Percentiles rank a stretch among this genome's conserved stretches.
phyloP scores from a whole-genome alignment of 2,888 invertebrate genomes.

The Lithophane semibrunnea region DNA sequence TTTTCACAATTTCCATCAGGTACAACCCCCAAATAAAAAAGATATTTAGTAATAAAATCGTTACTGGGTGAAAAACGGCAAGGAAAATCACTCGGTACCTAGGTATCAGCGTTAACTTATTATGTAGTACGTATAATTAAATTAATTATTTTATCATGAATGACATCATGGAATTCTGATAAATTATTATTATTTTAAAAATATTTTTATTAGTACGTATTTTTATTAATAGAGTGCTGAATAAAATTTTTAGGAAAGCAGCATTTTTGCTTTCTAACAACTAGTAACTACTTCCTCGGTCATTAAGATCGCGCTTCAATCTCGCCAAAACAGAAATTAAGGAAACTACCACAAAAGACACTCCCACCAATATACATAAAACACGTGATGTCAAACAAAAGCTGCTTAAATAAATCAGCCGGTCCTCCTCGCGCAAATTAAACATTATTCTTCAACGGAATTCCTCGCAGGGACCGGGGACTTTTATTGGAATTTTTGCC shows the following conservation, averaged over 20 bases:
- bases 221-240: too few species aligned
- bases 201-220: not conserved
- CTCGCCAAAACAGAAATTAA: slow-evolving; percentile 40
- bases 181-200: not conserved
- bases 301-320: not conserved
- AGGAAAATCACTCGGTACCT: not conserved
- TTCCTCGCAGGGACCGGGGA: slow-evolving; percentile 77
- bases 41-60: not conserved
- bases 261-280: not conserved
- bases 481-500: slow-evolving; percentile 90
- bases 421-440: slow-evolving; percentile 84
- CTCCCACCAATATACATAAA: slow-evolving; percentile 55
- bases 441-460: slow-evolving; percentile 88
- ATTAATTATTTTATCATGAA: not conserved
- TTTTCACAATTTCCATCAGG: not conserved
- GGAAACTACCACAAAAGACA: slow-evolving; percentile 27
- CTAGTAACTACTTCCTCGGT: not conserved
- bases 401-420: slow-evolving; percentile 80
- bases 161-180: not conserved
- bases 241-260: not conserved
- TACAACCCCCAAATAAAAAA: not conserved
- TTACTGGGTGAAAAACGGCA: not conserved
- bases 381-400: slow-evolving; percentile 56
- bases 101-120: not conserved
- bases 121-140: not conserved